phyloP scores from a whole-genome alignment of 2,888 invertebrate species.

The Miltochrista miniata region DNA sequence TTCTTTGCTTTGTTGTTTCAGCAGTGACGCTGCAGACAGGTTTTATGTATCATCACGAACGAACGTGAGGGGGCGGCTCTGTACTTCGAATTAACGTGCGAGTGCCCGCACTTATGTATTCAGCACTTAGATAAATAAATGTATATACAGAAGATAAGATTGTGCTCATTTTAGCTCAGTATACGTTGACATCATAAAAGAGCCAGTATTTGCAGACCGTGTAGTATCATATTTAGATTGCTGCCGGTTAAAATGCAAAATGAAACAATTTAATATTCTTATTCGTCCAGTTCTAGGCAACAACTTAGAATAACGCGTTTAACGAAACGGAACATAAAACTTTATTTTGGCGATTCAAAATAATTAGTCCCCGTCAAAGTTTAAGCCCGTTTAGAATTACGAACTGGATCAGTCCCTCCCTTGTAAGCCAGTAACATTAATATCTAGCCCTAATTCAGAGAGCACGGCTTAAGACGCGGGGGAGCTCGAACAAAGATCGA shows the following conservation, averaged over 20 bases:
- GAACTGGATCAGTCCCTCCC: constrained; percentile 49
- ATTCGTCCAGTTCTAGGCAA: constrained; percentile 8
- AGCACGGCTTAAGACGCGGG: constrained; percentile 68
- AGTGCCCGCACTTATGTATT: constrained; percentile 18
- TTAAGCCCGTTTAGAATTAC: constrained; percentile 44
- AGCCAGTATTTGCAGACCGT: constrained; percentile 10
- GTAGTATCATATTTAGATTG: constrained; percentile 5
- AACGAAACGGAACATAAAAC: constrained; percentile 19
- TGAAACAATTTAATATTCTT: not conserved
- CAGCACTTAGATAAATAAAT: constrained; percentile 35
- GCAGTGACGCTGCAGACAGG: constrained; percentile 29
- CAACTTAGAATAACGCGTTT: constrained; percentile 25
- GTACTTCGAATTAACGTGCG: constrained; percentile 20
- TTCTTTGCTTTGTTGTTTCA: constrained; percentile 34
- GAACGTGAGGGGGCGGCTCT: constrained; percentile 35
- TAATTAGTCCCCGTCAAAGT: constrained; percentile 50
- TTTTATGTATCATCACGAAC: constrained; percentile 41
- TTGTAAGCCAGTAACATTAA: constrained; percentile 67
- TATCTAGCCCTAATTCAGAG: constrained; percentile 71
- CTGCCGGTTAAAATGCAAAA: not conserved
- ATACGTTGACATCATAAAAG: constrained; percentile 13
- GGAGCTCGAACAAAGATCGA: constrained; percentile 77
- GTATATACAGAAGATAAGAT: constrained; percentile 31
- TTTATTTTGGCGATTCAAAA: constrained; percentile 38
- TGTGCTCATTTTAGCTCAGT: constrained; percentile 22